Evolutionary conservation across 1,140 invertebrate species (phyloP), one percentile per base, ranked within the genome.

Genomic region (Heliconius hewitsoni): DNA sequence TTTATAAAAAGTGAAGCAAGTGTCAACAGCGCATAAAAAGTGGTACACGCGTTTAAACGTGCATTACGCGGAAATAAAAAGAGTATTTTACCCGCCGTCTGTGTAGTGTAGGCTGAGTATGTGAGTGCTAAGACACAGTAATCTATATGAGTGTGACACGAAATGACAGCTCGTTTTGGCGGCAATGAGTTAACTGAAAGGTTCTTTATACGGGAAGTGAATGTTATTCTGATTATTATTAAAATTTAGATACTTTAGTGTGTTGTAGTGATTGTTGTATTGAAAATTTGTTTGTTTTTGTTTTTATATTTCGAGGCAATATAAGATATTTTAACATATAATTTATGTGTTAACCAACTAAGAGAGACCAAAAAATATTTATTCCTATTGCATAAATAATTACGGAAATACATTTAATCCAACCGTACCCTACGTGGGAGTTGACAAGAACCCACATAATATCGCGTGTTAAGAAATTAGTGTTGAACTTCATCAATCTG

Each of bases 131-230:
- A 66, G 60, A 16, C 60, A 66, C 60, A 66, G 60, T 66, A 66
- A 66, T 66, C 60, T 66, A 66, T 66, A 66, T n/a, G 60, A 66
- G 60, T 66, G 71, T 78, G 84, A 82, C 71, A 74, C 79, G 81
- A 87, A 86, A 84, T 89, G 88, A 88, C 85, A 87, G 83, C 55
- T 82, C 82, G 73, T 85, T 86, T 90, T 84, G 83, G 89, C 85
- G 85, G 85, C 83, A 84, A 79, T 70, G 73, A 75, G 71, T 71
- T 52, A 75, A 71, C 66, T 74, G 74, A n/a, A 46, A 39, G 60
- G 46, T 79, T 71, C 57, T 79, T 79, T 79, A 77, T 55, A 16
- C 42, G 66, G 18, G 8, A 23, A 60, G 27, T 46, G 5, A 73
- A 42, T 27, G 2, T 73, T 52, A 74, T 66, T 74, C 55, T 13